Evolutionary conservation across 92 coral and sea anemone species (phyloP).

Genomic region (Zoanthus solanderi): DNA sequence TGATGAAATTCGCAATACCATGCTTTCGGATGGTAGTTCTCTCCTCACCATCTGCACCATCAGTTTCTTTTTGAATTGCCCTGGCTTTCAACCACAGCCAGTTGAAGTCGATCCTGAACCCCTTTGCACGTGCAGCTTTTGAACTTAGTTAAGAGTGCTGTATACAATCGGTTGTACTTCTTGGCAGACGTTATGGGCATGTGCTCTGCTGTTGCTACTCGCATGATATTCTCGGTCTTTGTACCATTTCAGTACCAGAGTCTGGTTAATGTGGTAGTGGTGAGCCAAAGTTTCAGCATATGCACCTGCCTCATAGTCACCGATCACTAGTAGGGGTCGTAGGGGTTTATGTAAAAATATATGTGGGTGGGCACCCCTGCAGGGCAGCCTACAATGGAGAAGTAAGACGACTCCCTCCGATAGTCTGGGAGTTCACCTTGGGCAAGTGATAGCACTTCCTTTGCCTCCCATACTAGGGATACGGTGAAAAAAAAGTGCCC

Average conservation of each 20-base stretch:
- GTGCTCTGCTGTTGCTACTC: not conserved
- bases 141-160: constrained; percentile 24
- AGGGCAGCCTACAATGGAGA: constrained; percentile 6
- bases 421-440: constrained; percentile 7
- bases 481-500: constrained; percentile 1
- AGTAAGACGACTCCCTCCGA: constrained; percentile 17
- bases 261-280: constrained; percentile 15
- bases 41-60: constrained; percentile 5
- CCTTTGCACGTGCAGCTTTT: constrained; percentile 26
- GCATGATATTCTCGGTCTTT: constrained; percentile 14
- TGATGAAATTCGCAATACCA: constrained; percentile 9
- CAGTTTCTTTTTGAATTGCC: constrained; percentile 25
- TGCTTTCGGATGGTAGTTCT: constrained; percentile 1
- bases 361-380: not conserved
- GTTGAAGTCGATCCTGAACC: constrained; percentile 27
- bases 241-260: constrained; percentile 35
- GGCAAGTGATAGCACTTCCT: not conserved
- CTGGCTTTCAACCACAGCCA: constrained; percentile 30
- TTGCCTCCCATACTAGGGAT: not conserved
- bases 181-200: constrained; percentile 9
- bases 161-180: constrained; percentile 14
- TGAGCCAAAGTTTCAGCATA: constrained; percentile 19
- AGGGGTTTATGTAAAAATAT: too few relatives aligned
- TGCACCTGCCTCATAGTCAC: constrained; percentile 24
- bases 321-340: not conserved